Evolutionary conservation across 1,140 invertebrate species (phyloP).

Genomic region (Globodera rostochiensis): DNA sequence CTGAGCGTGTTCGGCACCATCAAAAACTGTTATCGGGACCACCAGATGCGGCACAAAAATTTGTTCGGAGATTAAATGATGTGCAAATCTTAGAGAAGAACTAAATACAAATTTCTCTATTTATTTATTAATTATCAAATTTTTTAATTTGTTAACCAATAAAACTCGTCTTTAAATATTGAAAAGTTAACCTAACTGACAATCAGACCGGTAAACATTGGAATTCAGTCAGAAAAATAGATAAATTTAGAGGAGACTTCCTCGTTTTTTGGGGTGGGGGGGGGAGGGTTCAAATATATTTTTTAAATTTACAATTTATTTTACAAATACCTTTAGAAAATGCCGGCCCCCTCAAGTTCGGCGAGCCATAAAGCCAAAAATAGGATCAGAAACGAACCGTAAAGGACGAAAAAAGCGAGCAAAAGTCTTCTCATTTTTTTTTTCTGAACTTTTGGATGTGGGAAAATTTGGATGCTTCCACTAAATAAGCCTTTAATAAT

Average conservation of each 20-base stretch:
- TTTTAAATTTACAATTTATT: not conserved
- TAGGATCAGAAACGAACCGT: constrained; percentile 39
- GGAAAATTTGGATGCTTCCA: not conserved
- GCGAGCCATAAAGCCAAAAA: constrained; percentile 36
- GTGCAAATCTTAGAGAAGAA: not conserved
- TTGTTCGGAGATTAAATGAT: constrained; percentile 45
- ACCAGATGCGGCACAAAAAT: constrained; percentile 47
- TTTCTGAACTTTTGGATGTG: too few relatives aligned
- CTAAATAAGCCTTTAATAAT: not conserved
- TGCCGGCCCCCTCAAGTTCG: constrained; percentile 34
- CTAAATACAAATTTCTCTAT: too few relatives aligned
- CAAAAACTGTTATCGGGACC: constrained; percentile 49
- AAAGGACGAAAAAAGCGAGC: constrained; percentile 40
- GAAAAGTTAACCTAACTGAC: too few relatives aligned
- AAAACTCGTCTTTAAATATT: too few relatives aligned
- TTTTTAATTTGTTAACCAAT: too few relatives aligned
- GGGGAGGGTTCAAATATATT: too few relatives aligned
- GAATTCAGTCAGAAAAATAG: too few relatives aligned
- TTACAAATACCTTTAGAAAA: constrained; percentile 4
- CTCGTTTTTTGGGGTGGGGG: too few relatives aligned
- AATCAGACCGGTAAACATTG: too few relatives aligned
- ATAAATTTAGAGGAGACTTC: too few relatives aligned
- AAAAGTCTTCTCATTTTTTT: constrained; percentile 37
- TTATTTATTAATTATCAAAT: too few relatives aligned
- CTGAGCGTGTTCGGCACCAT: constrained; percentile 49